These are phyloP conservation scores for Tadarida brasiliensis DNA, from an alignment of 2,797 vertebrate genomes.

Conservation along the genomic window DNA sequence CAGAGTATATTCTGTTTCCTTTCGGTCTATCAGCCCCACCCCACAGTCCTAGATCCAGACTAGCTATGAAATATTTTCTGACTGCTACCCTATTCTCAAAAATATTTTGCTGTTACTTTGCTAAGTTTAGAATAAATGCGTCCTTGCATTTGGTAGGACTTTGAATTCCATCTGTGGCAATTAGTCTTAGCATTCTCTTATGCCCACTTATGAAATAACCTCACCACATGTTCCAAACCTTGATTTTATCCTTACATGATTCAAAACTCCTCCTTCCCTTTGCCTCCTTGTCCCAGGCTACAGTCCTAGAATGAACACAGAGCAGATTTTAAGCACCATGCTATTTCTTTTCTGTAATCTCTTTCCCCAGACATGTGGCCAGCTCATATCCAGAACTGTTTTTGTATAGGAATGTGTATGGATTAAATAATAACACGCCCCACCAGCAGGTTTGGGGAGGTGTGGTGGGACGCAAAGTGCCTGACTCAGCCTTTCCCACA, in stretches of 20 bases:
- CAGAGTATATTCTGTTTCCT: neutral
- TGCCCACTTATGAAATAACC: neutral
- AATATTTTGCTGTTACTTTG: neutral
- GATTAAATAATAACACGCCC: conserved; percentile 49
- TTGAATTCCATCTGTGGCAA: neutral
- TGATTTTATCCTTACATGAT: neutral
- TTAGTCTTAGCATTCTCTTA: neutral
- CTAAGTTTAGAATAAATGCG: conserved; percentile 16
- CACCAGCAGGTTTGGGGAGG: neutral
- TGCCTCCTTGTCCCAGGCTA: neutral
- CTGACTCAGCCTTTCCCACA: conserved; percentile 25
- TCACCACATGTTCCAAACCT: neutral
- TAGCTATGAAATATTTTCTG: conserved; percentile 3
- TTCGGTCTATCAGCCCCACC: neutral
- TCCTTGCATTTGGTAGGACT: conserved; percentile 10
- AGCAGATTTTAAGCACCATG: neutral
- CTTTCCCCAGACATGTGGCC: neutral
- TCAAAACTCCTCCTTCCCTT: neutral
- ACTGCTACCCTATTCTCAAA: neutral
- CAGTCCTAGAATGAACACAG: neutral
- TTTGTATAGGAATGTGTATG: neutral
- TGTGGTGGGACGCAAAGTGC: neutral
- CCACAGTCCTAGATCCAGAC: neutral
- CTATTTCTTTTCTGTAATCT: neutral
- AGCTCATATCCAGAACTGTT: neutral